Percentiles rank a stretch among this genome's conserved stretches.
These are phyloP conservation scores for Tipula lateralis DNA, from an alignment of 2,888 invertebrate species.

Conservation along the genomic window DNA sequence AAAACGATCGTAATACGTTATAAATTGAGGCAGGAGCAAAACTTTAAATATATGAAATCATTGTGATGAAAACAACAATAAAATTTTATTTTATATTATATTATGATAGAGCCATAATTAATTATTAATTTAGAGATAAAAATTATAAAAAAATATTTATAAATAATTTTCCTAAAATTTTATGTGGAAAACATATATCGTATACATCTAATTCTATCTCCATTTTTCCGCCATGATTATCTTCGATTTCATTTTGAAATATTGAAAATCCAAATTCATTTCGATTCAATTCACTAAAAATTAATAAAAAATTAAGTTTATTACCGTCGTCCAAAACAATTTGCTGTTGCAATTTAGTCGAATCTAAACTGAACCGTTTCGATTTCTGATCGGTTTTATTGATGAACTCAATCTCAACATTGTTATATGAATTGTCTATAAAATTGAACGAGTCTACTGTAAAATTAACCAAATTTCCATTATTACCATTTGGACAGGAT, in stretches of 20 bases:
- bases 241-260: conserved; percentile 19
- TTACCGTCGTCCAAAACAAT: background rate
- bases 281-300: conserved; percentile 15
- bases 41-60: background rate
- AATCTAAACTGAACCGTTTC: background rate
- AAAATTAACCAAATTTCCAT: background rate
- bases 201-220: background rate
- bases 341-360: background rate
- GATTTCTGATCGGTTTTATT: background rate
- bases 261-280: conserved; percentile 24
- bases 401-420: background rate
- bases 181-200: conserved; percentile 2
- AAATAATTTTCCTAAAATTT: background rate
- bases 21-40: background rate
- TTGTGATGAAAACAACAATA: background rate
- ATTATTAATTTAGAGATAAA: background rate
- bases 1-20: background rate
- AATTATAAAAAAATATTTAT: background rate
- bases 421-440: background rate
- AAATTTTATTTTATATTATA: background rate
- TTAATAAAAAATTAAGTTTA: background rate
- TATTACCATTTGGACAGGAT: background rate
- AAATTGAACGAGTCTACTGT: background rate
- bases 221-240: background rate
- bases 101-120: conserved; percentile 4